phyloP scores from a whole-genome alignment of 2,113 vertebrate species.

The Hippocampus abdominalis region DNA sequence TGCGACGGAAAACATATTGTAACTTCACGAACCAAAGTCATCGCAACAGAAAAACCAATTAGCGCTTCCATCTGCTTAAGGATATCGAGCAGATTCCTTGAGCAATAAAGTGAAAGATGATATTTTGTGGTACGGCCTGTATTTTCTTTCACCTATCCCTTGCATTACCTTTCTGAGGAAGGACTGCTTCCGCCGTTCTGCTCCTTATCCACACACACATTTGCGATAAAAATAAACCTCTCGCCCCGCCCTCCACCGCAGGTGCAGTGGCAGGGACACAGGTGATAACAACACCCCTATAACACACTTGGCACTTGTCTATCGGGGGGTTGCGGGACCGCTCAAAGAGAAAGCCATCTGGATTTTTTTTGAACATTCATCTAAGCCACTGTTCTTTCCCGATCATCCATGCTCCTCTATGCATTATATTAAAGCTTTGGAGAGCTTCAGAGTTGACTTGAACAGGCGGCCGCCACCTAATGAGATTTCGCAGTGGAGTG shows the following conservation, averaged over 20 bases:
- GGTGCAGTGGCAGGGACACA: slow-evolving; percentile 57
- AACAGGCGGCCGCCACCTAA: slow-evolving; percentile 26
- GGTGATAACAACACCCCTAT: slow-evolving; percentile 64
- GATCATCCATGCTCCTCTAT: slow-evolving; percentile 17
- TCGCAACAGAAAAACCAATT: background rate
- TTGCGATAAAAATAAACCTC: slow-evolving; percentile 61
- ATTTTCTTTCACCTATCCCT: slow-evolving; percentile 17
- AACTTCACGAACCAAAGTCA: background rate
- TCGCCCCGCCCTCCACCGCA: slow-evolving; percentile 17
- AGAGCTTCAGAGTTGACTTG: slow-evolving; percentile 17
- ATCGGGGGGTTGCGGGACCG: slow-evolving; percentile 48
- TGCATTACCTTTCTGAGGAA: slow-evolving; percentile 22
- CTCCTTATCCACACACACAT: slow-evolving; percentile 35
- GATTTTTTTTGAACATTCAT: slow-evolving; percentile 10
- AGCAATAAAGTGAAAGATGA: background rate
- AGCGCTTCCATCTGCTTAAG: background rate
- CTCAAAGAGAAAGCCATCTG: slow-evolving; percentile 60
- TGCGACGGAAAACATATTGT: background rate
- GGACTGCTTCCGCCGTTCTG: slow-evolving; percentile 21
- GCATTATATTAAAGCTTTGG: slow-evolving; percentile 43
- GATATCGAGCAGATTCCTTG: background rate
- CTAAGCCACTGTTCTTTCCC: slow-evolving; percentile 32
- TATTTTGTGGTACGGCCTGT: background rate
- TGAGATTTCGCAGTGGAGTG: slow-evolving; percentile 40
- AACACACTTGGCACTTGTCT: slow-evolving; percentile 39